Percentiles rank a stretch among this genome's conserved stretches.
Conservation (phyloP, 2,113 vertebrate genomes). For the Cepphus grylle region DNA sequence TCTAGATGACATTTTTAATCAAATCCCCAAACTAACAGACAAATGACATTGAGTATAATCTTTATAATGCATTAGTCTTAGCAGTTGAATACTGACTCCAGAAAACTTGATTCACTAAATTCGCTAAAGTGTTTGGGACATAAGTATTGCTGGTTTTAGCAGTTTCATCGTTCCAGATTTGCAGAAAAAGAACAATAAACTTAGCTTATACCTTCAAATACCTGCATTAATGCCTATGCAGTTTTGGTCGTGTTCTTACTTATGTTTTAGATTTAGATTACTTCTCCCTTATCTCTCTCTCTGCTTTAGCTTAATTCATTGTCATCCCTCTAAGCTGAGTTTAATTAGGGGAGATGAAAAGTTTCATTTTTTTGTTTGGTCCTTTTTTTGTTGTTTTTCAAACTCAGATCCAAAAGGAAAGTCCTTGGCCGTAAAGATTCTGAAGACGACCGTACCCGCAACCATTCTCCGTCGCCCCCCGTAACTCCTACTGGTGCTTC, state of each 20-base stretch:
- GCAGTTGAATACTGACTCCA: not conserved
- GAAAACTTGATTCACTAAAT: not conserved
- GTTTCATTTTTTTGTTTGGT: not conserved
- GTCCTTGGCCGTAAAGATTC: conserved; percentile 94
- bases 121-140: not conserved
- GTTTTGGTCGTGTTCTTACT: conserved; percentile 35
- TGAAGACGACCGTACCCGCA: conserved; percentile 84
- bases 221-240: not conserved
- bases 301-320: conserved; percentile 15
- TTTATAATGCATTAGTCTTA: not conserved
- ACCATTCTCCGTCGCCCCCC: conserved; percentile 85
- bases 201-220: not conserved
- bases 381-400: not conserved
- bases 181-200: not conserved
- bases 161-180: not conserved
- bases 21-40: not conserved
- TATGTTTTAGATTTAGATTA: not conserved
- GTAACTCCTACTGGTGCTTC: conserved; percentile 82
- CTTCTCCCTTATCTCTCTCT: not conserved
- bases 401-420: conserved; percentile 92
- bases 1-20: not conserved
- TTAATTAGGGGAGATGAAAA: not conserved
- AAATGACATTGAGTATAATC: not conserved
- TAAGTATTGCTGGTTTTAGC: not conserved
- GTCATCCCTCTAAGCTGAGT: not conserved